These are phyloP conservation scores for Gorsachius magnificus DNA, from an alignment of 2,797 vertebrate species.

Conservation along the genomic window DNA sequence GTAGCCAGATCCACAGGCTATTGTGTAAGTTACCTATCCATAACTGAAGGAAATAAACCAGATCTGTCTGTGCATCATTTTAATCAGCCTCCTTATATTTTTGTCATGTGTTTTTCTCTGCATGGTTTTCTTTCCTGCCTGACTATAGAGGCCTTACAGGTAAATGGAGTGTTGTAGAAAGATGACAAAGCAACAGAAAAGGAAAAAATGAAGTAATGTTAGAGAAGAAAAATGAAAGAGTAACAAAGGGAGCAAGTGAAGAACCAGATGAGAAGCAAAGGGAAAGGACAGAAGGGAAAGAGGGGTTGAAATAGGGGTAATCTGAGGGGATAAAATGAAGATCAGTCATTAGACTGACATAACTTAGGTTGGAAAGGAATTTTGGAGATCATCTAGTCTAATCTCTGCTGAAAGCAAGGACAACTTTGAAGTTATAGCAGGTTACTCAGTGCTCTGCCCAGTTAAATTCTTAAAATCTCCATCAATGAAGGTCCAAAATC, in stretches of 20 bases:
- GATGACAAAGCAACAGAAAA: neutral
- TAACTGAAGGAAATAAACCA: neutral
- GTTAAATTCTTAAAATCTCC: neutral
- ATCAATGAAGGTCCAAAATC: neutral
- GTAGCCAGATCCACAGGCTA: neutral
- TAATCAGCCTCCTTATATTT: neutral
- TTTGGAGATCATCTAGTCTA: neutral
- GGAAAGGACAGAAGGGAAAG: neutral
- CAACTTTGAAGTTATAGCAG: neutral
- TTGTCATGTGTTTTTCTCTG: neutral
- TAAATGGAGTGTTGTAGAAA: neutral
- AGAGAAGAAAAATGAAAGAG: neutral
- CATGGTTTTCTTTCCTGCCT: neutral
- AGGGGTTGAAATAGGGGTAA: neutral
- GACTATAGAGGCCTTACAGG: neutral
- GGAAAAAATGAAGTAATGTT: neutral
- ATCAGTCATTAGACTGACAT: neutral
- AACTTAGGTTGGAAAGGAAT: neutral
- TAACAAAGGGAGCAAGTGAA: neutral
- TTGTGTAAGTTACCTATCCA: neutral
- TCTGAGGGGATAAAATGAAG: neutral
- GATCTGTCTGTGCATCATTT: neutral
- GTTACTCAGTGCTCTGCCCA: neutral
- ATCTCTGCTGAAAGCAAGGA: neutral
- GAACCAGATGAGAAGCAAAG: neutral